Percentiles rank a stretch among this genome's conserved stretches.
phyloP scores from a whole-genome alignment of 2,888 invertebrate species.

The Micropterix aruncella region DNA sequence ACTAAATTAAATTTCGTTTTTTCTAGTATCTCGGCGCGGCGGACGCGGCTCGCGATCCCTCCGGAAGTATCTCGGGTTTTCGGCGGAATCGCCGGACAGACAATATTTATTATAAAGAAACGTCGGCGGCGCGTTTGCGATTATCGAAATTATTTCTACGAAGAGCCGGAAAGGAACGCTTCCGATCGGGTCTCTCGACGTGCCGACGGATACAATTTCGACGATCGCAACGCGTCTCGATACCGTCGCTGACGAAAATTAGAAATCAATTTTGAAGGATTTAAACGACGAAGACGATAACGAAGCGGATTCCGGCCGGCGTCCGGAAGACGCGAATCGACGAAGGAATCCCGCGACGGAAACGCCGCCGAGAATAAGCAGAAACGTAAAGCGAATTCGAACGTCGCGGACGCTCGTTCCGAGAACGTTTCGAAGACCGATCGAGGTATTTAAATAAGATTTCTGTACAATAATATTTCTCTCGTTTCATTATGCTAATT shows the following conservation, averaged over 20 bases:
- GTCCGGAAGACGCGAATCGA: too few relatives aligned
- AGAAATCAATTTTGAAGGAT: too few relatives aligned
- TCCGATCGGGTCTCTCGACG: constrained; percentile 17
- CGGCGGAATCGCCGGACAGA: constrained; percentile 21
- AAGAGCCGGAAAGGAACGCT: too few relatives aligned
- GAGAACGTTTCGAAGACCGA: too few relatives aligned
- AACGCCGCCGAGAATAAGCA: too few relatives aligned
- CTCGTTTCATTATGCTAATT: not conserved
- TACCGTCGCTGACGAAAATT: constrained; percentile 25
- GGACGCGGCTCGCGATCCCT: not conserved
- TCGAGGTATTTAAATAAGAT: too few relatives aligned
- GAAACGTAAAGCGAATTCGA: too few relatives aligned
- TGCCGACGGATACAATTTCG: constrained; percentile 14
- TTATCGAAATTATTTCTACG: constrained; percentile 6
- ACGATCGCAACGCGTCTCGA: constrained; percentile 18
- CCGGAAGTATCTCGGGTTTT: constrained; percentile 27
- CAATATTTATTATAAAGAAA: not conserved
- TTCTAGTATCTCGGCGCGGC: constrained; percentile 8
- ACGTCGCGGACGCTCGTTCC: too few relatives aligned
- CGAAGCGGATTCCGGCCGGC: too few relatives aligned
- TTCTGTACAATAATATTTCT: too few relatives aligned
- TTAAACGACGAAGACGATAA: too few relatives aligned
- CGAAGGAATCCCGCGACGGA: too few relatives aligned
- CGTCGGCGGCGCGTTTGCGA: not conserved
- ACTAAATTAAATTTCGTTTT: constrained; percentile 12